Base-by-base conservation (phyloP, 2,888 invertebrate genomes). In the Pseudococcus viburni region DNA sequence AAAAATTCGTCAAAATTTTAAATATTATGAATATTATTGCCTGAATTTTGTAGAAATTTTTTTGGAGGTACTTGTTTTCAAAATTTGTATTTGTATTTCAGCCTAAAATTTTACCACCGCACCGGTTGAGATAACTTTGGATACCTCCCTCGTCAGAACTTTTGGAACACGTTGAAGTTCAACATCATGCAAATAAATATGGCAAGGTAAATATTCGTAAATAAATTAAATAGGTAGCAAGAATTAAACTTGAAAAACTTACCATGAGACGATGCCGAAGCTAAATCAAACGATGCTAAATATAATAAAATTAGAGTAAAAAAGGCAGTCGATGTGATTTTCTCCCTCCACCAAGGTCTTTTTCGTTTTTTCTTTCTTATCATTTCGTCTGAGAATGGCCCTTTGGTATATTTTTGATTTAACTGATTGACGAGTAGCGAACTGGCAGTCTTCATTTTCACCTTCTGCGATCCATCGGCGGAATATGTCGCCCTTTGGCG, bases 391-490 rank as follows among this genome's bases (percentile, higher is more conserved):
- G 42, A 33, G n/a, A 77, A 77, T 77, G 77, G 77, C 77, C n/a
- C 77, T 77, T 77, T 77, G 77, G 77, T 77, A 42, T 77, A 77
- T 39, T 77, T 77, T 77, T 77, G 77, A 77, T 77, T 77, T 77
- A 77, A 77, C 17, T 5, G 77, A 77, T 42, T 39, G 77, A 59
- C 85, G 39, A 85, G 33, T 26, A 59, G 33, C 39, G 59, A 51
- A 85, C 33, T 85, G 55, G 17, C 59, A 22, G 59, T 59, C 85
- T 55, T 22, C 85, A 85, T 85, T 59, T 85, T 85, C 85, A 85
- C 85, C 77, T n/a, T 77, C 77, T 77, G 33, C 77, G 77, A 77
- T 77, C 77, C 77, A 77, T 77, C 39, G 77, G 77, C 55, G 55
- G n/a, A 55, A 3, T n/a, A 55, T 55, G 39, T 77, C 2, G 39